Evolutionary conservation across 2,888 invertebrate genomes (phyloP), one percentile per base, ranked within the genome.

Genomic region (Agriopis aurantiaria): DNA sequence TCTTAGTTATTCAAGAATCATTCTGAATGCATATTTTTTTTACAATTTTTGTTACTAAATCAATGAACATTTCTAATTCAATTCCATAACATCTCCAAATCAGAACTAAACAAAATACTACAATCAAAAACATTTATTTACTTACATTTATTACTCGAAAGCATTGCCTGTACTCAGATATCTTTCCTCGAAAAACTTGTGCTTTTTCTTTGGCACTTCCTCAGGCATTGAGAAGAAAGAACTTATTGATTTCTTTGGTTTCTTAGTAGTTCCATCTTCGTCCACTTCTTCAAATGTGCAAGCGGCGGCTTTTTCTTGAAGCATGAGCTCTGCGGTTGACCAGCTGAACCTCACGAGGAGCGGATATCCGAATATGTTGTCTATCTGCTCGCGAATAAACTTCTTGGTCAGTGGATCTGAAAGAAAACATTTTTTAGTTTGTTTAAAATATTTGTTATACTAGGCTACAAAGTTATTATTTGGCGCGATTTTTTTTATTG

Each of bases 321-420:
- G 88, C 78, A 98, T 96, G 57, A 96, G 96, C 71, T 96, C 96
- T 0, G 99, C 97, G 0, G 99, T 99, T 0, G 99, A 98, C 99
- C 99, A 99, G 87, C 99, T 99, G 88, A 99, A 99, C 72, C 99
- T 95, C 0, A 99, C 99, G 17, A 99, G 93, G 64, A 97, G 96
- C 0, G 99, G 98, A 89, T 97, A 99, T 0, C 99, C 99, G 93
- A 99, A 99, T 0, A 99, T 96, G 40, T 96, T 95, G 91, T 99
- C 98, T 69, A 98, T 95, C 84, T 97, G 96, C 10, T 97, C 95
- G 0, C 95, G 88, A 48, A 99, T 95, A 92, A 99, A 99, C 76
- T 96, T 96, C 89, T 99, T 99, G 0, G 99, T 99, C 0, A 96
- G 95, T 0, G 99, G 99, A 96, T 99, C 99, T 96, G 93, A 78